Base-by-base conservation (phyloP, 2,113 vertebrate genomes). In the Puma concolor region DNA sequence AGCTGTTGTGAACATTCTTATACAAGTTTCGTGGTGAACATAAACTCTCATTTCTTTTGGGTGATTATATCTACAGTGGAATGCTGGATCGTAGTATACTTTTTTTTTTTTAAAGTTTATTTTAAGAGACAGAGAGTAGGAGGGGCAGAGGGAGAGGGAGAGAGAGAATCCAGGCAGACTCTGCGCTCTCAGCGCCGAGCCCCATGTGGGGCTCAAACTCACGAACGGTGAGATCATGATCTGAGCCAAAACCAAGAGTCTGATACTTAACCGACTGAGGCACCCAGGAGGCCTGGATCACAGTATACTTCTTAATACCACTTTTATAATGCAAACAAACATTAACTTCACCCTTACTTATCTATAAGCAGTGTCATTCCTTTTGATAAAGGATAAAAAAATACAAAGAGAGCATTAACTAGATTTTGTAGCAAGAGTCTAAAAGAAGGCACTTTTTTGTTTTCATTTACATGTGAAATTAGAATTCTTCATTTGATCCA, bases 401-500 rank as follows among this genome's bases (percentile, higher is more conserved):
- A 64, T 38, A 57, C 66, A 74, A 85, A 79, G 48, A 96, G 66
- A 83, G 0, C 38, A 54, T 71, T 90, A 76, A 76, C 29, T 76
- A 48, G 64, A 8, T 54, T 87, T 96, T 92, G 33, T 54, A 92
- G 50, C 16, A 88, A 63, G 9, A 79, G 83, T 96, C 4, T 91
- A 41, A 66, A 15, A 69, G 38, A 94, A 94, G 27, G 7, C 7
- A 21, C 15, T 48, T 89, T 5, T 82, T 92, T 85, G n/a, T 92
- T 96, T 96, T 82, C 21, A 48, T 74, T 96, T 84, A 67, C 15
- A 16, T 74, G 71, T 57, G 69, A 87, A 81, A 90, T 97, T 84
- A 72, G 90, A 97, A 82, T 63, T 88, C 15, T 88, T 93, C 2
- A 77, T 52, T 85, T 94, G 76, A 57, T 96, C 13, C 23, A 93